phyloP scores from a whole-genome alignment of 2,113 vertebrate genomes.

The Zosterops lateralis region DNA sequence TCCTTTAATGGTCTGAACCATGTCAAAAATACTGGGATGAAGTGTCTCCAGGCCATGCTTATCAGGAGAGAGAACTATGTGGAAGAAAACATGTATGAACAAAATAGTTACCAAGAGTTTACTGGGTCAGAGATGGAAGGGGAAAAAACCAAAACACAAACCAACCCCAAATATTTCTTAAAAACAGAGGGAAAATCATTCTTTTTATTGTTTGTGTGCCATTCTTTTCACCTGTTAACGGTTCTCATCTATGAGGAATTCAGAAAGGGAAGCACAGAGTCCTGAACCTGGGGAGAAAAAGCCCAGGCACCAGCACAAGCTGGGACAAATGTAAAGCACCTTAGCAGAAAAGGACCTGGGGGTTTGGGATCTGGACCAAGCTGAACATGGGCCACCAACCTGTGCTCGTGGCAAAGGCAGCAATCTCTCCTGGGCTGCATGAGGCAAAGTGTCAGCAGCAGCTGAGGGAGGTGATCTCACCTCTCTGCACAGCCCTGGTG shows the following conservation, averaged over 20 bases:
- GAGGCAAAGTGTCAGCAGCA: not conserved
- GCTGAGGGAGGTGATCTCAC: not conserved
- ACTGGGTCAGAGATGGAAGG: not conserved
- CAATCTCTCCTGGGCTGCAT: not conserved
- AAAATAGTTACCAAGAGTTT: not conserved
- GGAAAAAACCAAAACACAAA: not conserved
- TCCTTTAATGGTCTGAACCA: not conserved
- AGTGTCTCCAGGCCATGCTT: not conserved
- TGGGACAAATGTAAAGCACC: not conserved
- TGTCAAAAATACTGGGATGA: not conserved
- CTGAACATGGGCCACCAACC: not conserved
- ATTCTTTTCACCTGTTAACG: not conserved
- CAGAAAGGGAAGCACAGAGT: not conserved
- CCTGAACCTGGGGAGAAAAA: not conserved
- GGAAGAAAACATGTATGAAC: not conserved
- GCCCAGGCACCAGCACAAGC: not conserved
- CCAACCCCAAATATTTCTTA: not conserved
- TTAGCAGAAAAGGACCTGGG: too few relatives aligned
- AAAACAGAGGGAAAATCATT: not conserved
- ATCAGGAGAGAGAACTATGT: not conserved
- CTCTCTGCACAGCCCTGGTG: not conserved
- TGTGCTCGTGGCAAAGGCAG: not conserved
- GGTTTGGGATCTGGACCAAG: not conserved
- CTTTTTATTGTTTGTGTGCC: not conserved
- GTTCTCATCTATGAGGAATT: not conserved